Evolutionary conservation across 2,888 invertebrate species (phyloP), one percentile per base, ranked within the genome.

Genomic region (Emmelina monodactyla): DNA sequence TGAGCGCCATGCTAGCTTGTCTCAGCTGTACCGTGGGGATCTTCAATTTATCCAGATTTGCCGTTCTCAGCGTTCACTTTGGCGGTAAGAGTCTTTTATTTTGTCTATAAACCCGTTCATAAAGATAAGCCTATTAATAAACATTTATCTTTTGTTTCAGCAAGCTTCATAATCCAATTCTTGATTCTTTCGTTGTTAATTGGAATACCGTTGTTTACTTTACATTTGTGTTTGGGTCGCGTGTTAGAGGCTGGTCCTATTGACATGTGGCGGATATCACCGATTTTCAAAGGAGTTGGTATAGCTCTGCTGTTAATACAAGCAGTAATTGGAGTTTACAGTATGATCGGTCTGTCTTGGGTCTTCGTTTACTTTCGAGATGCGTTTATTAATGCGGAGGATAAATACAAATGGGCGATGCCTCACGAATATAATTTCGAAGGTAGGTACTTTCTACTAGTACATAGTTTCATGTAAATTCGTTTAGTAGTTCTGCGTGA

Each of bases 261-360:
- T 39, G 92, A 93, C 51, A 94, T 94, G 94, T 95, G 94, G 94
- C 86, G 85, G 53, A 93, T 94, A 53, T 94, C 94, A 35, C 95
- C 95, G 0, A 86, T 94, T 49, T 94, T 94, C 62, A 89, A 91
- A 76, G 94, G 95, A 2, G 90, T 94, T 13, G 94, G 94, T 12
- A 87, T 94, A 34, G 87, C 93, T 0, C 67, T 94, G 45, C 82
- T 94, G 14, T 66, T 90, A 38, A 86, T 88, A 4, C 94, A 94
- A 62, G 88, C 89, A 3, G 79, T 92, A 32, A 85, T 92, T 47
- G 93, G 94, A 34, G 83, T 93, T 45, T 94, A 94, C 73, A 92
- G 92, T 53, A 88, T 92, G 36, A 86, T 94, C 19, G 92, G 93
- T 2, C 83, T 94, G n/a, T 91, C 92, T 2, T 95, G 94, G 94